Percentiles rank a stretch among this genome's conserved stretches.
Evolutionary conservation across 1,140 invertebrate genomes (phyloP).

Genomic region (Bombus polaris): DNA sequence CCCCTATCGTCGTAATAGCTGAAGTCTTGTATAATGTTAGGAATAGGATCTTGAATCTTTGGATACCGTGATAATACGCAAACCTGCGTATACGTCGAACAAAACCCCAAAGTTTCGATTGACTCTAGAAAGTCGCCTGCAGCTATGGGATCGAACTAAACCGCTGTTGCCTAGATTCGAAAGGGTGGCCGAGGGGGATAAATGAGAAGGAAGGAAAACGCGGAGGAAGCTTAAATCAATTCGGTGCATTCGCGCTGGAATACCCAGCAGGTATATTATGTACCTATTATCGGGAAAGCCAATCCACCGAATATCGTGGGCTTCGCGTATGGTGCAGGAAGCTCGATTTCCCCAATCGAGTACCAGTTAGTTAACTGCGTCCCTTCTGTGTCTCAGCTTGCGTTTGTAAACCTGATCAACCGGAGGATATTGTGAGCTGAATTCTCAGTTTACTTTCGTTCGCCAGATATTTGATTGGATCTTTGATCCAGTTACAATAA

Average conservation of each 20-base stretch:
- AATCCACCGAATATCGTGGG: constrained; percentile 65
- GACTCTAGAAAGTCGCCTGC: constrained; percentile 58
- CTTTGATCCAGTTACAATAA: neutral
- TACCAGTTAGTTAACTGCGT: constrained; percentile 62
- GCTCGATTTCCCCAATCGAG: constrained; percentile 66
- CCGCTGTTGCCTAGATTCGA: constrained; percentile 40
- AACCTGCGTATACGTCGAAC: constrained; percentile 48
- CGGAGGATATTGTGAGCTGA: neutral
- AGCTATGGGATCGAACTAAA: constrained; percentile 56
- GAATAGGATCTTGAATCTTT: constrained; percentile 26
- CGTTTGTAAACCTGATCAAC: constrained; percentile 26
- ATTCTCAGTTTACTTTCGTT: neutral
- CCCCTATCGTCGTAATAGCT: no score
- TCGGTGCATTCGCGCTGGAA: constrained; percentile 66
- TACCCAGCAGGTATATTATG: constrained; percentile 69
- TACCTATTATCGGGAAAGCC: constrained; percentile 69
- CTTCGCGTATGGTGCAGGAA: constrained; percentile 56
- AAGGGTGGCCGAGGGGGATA: neutral
- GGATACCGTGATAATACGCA: constrained; percentile 39
- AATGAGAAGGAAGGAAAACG: constrained; percentile 20
- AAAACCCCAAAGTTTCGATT: constrained; percentile 65
- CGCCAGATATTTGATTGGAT: neutral
- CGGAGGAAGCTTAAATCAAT: constrained; percentile 65
- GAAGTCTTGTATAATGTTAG: neutral
- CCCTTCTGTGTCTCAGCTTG: constrained; percentile 25